These are phyloP conservation scores for Chamaea fasciata DNA, from an alignment of 2,113 vertebrate species.

Conservation along the genomic window DNA sequence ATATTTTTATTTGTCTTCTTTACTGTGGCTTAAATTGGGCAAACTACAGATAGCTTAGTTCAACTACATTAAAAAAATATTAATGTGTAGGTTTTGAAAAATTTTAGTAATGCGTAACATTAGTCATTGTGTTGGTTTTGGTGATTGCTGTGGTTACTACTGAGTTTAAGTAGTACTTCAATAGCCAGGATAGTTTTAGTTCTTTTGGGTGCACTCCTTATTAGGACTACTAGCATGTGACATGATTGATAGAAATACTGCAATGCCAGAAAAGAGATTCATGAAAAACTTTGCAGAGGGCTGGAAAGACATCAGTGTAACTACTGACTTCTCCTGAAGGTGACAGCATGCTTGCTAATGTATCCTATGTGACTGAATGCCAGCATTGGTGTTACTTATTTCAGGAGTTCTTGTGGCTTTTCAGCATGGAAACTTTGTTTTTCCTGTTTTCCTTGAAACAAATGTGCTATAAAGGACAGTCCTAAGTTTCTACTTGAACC, in stretches of 20 bases:
- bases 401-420: neutral
- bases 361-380: accelerated
- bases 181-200: neutral
- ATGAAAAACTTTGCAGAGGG: neutral
- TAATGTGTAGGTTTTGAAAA: neutral
- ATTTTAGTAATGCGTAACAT: neutral
- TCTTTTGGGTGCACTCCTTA: neutral
- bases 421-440: neutral
- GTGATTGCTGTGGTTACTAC: neutral
- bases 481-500: neutral
- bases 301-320: neutral
- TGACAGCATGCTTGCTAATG: neutral
- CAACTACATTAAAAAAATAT: neutral
- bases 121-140: neutral
- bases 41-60: neutral
- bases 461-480: neutral
- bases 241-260: neutral
- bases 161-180: neutral
- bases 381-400: accelerated
- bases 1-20: neutral
- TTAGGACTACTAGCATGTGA: neutral
- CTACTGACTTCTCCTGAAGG: neutral
- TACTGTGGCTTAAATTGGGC: neutral
- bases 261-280: neutral
- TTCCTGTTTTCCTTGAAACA: neutral